These are phyloP conservation scores for Gymnocypris eckloni DNA, from an alignment of 2,797 vertebrate species.

Conservation along the genomic window DNA sequence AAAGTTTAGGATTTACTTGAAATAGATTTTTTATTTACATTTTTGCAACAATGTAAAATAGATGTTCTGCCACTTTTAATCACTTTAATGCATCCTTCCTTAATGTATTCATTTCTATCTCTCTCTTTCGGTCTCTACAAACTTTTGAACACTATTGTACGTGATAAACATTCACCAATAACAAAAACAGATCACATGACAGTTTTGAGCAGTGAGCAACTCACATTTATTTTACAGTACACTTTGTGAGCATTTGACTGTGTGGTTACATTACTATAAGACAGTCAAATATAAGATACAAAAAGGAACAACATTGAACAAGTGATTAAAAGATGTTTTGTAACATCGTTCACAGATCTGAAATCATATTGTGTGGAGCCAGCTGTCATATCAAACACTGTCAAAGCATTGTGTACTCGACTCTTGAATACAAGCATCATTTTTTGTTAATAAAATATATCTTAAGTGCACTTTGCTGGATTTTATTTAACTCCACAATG, in stretches of 20 bases:
- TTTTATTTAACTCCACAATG: conserved; percentile 19
- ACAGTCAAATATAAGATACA: neutral
- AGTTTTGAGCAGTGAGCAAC: neutral
- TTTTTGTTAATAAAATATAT: neutral
- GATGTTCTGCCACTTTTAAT: neutral
- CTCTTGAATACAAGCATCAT: neutral
- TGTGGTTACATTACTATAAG: conserved; percentile 4
- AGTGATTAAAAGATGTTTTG: conserved; percentile 5
- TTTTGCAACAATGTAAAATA: neutral
- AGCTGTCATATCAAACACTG: conserved; percentile 1
- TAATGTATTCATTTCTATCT: neutral
- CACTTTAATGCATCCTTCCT: neutral
- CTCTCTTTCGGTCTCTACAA: neutral
- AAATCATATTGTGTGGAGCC: conserved; percentile 53
- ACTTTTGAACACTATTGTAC: neutral
- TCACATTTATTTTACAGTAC: conserved; percentile 32
- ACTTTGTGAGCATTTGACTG: conserved; percentile 12
- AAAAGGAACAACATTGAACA: neutral
- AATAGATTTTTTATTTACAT: too few relatives aligned
- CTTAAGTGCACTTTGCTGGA: conserved; percentile 45
- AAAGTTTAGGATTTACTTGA: too few relatives aligned
- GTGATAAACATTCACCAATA: neutral
- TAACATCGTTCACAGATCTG: conserved; percentile 45
- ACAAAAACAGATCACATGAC: neutral
- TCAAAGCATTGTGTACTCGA: neutral